Evolutionary conservation across 2,888 invertebrate genomes (phyloP), one percentile per base, ranked within the genome.

Genomic region (Coenonympha arcania): DNA sequence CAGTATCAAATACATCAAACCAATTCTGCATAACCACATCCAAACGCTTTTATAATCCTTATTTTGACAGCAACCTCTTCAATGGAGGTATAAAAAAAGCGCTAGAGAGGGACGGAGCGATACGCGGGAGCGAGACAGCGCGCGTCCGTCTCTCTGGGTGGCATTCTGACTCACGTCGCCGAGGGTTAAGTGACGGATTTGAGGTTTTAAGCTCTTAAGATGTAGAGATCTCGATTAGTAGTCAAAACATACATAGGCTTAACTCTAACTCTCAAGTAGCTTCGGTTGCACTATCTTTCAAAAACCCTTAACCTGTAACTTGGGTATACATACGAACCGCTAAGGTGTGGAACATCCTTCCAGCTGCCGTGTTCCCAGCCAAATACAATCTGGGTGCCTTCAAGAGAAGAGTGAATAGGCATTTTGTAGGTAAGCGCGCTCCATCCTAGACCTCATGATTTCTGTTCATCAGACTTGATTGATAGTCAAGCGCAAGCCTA

Each of bases 1-100:
- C 8, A 31, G n/a, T 24, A 9, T 36, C 31, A 18, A 37, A 45
- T 11, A 6, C n/a, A 40, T 26, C 39, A 26, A 31, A 20, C 13
- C 33, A 34, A 11, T 48, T 46, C 57, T 64, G 75, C 78, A 83
- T 83, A 71, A 77, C 26, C 8, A 68, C 62, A 58, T 81, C 75
- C 84, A 76, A 77, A 76, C 68, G 66, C 76, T 83, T 77, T 80
- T 82, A 83, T 83, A 84, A 85, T 84, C 82, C 81, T 85, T 85
- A 86, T 86, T 86, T 86, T 86, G 85, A 86, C 85, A 85, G 82
- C 79, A 73, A 77, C 78, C 78, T 79, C 72, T 77, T 82, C 79
- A 84, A 82, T 82, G 79, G 71, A 73, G 68, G 64, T 64, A 73
- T 22, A 73, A 80, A 80, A 81, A 79, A 75, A 65, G 50, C 49